Conservation (phyloP, 2,797 vertebrate species). For the Trichosurus vulpecula region DNA sequence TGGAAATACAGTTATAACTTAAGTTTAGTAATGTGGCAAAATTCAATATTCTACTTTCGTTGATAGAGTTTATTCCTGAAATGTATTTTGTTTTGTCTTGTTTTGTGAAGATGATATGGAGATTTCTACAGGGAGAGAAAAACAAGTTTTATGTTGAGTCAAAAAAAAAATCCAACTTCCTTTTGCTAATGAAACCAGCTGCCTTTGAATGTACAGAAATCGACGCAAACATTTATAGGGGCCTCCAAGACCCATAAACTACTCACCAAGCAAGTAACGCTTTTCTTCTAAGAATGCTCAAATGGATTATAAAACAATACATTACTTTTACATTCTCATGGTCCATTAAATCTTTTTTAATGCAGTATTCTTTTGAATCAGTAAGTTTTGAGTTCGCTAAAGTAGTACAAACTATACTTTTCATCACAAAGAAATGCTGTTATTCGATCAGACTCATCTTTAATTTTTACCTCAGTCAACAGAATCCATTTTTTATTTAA, state of each 20-base stretch:
- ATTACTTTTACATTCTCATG: conserved; percentile 78
- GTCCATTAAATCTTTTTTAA: conserved; percentile 80
- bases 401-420: conserved; percentile 53
- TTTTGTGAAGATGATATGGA: not conserved
- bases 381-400: conserved; percentile 65
- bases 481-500: conserved; percentile 59
- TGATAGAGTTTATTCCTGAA: conserved; percentile 41
- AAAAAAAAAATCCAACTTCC: conserved; percentile 7
- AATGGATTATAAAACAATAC: conserved; percentile 78
- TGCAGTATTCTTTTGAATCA: conserved; percentile 76
- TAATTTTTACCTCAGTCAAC: conserved; percentile 57
- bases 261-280: conserved; percentile 32
- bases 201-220: conserved; percentile 59
- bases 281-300: conserved; percentile 73
- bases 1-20: not conserved
- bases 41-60: conserved; percentile 18
- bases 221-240: conserved; percentile 62
- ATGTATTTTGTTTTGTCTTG: conserved; percentile 2
- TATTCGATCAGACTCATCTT: conserved; percentile 56
- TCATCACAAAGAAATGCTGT: not conserved
- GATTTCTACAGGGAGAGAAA: conserved; percentile 54
- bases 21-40: not conserved
- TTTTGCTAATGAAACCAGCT: conserved; percentile 60
- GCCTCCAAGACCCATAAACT: conserved; percentile 65
- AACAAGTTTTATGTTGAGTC: conserved; percentile 29